phyloP scores from a whole-genome alignment of 2,797 vertebrate species.

The Craterocephalus amniculus region DNA sequence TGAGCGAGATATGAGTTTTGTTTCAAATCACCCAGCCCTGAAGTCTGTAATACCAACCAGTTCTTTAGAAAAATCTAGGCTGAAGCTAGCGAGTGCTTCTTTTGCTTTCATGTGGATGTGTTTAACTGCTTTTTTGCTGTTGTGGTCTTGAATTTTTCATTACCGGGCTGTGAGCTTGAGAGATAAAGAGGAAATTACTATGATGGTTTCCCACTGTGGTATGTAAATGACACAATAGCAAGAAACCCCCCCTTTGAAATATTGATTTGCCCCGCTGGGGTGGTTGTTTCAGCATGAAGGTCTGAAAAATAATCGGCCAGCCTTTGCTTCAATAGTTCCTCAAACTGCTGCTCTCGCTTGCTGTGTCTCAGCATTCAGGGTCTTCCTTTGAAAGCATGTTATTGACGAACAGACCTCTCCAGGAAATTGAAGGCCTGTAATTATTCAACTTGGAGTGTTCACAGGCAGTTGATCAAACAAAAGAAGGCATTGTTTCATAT shows the following conservation, averaged over 20 bases:
- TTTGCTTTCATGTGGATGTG: constrained; percentile 43
- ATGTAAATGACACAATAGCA: constrained; percentile 11
- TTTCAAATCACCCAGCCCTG: too few relatives aligned
- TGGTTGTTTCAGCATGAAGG: background rate
- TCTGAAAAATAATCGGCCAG: constrained; percentile 1
- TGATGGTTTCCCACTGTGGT: background rate
- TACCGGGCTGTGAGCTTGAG: background rate
- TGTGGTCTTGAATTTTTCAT: constrained; percentile 33
- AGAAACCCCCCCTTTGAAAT: constrained; percentile 17
- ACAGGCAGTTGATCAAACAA: constrained; percentile 8
- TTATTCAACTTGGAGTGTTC: constrained; percentile 16
- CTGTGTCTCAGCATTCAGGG: background rate
- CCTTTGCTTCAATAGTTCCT: constrained; percentile 9
- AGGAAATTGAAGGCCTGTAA: constrained; percentile 43
- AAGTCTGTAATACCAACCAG: constrained; percentile 32
- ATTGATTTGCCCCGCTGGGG: constrained; percentile 35
- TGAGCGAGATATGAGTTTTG: too few relatives aligned
- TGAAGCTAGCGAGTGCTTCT: background rate
- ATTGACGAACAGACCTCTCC: constrained; percentile 23
- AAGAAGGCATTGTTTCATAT: background rate
- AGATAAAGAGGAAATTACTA: constrained; percentile 11
- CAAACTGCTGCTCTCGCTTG: background rate
- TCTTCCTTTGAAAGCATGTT: background rate
- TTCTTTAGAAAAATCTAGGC: constrained; percentile 33
- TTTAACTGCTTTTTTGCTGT: background rate